A percentile compares a stretch with the other conserved stretches of the same genome.
These are phyloP conservation scores for Autographa gamma DNA, from an alignment of 2,888 invertebrate species.

Conservation along the genomic window DNA sequence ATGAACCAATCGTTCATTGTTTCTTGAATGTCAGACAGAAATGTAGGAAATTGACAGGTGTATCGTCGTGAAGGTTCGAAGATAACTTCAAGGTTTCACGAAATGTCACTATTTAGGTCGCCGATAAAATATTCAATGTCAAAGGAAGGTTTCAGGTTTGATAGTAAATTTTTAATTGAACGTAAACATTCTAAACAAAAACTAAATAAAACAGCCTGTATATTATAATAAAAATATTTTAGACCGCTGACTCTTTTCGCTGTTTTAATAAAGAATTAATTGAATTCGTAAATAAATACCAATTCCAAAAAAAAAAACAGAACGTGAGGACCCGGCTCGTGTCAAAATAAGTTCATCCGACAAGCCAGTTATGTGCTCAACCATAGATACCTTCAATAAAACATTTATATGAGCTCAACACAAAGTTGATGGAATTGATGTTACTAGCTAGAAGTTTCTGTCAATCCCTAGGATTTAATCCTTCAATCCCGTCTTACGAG, in stretches of 20 bases:
- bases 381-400: too few relatives aligned
- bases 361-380: too few relatives aligned
- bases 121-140: conserved; percentile 44
- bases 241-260: too few relatives aligned
- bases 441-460: background rate
- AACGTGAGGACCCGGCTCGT: too few relatives aligned
- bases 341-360: too few relatives aligned
- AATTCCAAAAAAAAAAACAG: too few relatives aligned
- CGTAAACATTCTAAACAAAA: background rate
- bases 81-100: conserved; percentile 52
- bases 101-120: conserved; percentile 42
- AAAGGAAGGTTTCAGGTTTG: background rate
- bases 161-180: background rate
- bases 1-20: conserved; percentile 65
- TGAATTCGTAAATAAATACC: too few relatives aligned
- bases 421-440: too few relatives aligned
- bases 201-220: background rate
- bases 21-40: conserved; percentile 70
- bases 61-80: conserved; percentile 65
- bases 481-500: background rate
- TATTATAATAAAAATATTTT: background rate
- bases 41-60: conserved; percentile 76
- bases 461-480: background rate
- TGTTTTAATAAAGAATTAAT: too few relatives aligned
- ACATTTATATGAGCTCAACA: too few relatives aligned